These are phyloP conservation scores for Centropus bengalensis DNA, from an alignment of 2,113 vertebrate species.

Conservation along the genomic window DNA sequence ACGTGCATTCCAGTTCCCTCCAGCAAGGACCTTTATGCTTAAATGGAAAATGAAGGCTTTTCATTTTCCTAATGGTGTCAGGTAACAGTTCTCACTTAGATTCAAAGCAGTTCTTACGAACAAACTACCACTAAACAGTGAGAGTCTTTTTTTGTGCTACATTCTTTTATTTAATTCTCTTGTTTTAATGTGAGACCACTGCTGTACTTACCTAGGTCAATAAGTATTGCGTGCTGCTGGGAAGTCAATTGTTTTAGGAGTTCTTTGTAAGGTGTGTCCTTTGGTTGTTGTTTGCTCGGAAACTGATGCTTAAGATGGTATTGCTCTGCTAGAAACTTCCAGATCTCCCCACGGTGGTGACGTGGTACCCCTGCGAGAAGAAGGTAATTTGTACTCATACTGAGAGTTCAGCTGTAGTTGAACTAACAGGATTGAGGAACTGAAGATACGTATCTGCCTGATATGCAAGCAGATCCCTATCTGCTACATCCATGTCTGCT, in stretches of 20 bases:
- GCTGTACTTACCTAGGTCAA: constrained; percentile 88
- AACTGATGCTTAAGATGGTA: constrained; percentile 87
- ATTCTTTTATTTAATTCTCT: not conserved
- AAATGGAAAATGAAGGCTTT: not conserved
- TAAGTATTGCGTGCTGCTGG: constrained; percentile 97
- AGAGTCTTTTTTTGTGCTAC: not conserved
- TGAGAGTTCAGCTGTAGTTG: not conserved
- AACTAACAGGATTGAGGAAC: constrained; percentile 8
- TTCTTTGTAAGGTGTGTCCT: constrained; percentile 90
- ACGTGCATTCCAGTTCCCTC: not conserved
- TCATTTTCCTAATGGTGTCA: not conserved
- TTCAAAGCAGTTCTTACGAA: not conserved
- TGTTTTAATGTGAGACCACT: not conserved
- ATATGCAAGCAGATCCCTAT: not conserved
- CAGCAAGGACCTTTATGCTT: not conserved
- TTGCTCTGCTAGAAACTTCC: constrained; percentile 95
- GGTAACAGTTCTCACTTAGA: not conserved
- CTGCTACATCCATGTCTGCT: not conserved
- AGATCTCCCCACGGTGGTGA: constrained; percentile 94
- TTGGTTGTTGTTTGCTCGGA: constrained; percentile 81
- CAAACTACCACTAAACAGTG: not conserved
- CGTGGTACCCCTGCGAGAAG: constrained; percentile 86
- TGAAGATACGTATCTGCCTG: not conserved
- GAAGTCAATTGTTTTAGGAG: constrained; percentile 95
- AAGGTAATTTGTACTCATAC: not conserved